A percentile compares a stretch with the other conserved stretches of the same genome.
These are phyloP conservation scores for Campoplex nolae DNA, from an alignment of 2,888 invertebrate genomes.

Conservation along the genomic window DNA sequence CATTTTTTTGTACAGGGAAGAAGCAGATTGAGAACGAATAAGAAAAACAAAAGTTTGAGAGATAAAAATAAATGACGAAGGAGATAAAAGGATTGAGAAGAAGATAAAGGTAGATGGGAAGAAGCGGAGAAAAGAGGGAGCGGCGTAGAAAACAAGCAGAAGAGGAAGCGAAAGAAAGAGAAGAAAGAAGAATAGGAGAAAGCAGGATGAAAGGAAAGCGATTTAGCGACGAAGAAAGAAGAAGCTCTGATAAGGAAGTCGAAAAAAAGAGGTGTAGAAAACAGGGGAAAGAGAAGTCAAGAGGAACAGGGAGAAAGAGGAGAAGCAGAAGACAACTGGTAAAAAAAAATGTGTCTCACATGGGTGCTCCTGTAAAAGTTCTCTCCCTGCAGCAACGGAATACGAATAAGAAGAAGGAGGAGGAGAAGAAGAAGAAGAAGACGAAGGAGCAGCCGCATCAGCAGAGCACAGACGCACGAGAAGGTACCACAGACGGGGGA, in stretches of 20 bases:
- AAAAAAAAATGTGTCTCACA: slow-evolving; percentile 84
- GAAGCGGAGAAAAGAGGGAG: background rate
- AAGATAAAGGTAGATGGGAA: background rate
- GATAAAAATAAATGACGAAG: background rate
- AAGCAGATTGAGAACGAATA: background rate
- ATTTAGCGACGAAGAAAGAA: background rate
- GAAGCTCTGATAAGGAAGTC: background rate
- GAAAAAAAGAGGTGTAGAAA: too few species aligned
- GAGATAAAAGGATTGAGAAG: background rate
- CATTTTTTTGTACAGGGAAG: slow-evolving; percentile 17
- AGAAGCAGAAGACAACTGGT: slow-evolving; percentile 52
- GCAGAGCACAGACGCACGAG: slow-evolving; percentile 64
- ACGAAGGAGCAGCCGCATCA: slow-evolving; percentile 56
- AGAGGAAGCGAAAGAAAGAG: background rate
- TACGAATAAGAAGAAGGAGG: slow-evolving; percentile 36
- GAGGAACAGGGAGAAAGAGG: slow-evolving; percentile 19
- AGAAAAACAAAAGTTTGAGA: background rate
- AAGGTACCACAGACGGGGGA: slow-evolving; percentile 82
- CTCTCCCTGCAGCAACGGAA: slow-evolving; percentile 73
- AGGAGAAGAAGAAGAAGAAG: slow-evolving; percentile 38
- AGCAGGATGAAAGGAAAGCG: background rate
- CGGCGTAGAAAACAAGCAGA: background rate
- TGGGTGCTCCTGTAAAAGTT: slow-evolving; percentile 82
- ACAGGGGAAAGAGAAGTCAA: background rate
- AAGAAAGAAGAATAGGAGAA: background rate